Evolutionary conservation across 2,113 vertebrate genomes (phyloP).

Genomic region (Zapus hudsonius): DNA sequence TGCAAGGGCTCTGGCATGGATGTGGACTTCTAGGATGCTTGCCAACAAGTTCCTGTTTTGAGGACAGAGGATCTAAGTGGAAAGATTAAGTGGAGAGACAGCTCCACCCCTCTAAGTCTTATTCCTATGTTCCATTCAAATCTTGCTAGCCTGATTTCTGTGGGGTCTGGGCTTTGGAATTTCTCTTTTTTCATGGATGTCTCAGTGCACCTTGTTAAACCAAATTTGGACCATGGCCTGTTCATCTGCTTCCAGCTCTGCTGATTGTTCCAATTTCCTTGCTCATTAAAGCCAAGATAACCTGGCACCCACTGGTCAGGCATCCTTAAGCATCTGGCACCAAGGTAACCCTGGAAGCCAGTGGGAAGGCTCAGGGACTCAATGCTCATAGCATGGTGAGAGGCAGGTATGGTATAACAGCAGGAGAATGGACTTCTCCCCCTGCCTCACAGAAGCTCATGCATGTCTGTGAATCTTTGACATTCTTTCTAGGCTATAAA

Average conservation of each 20-base stretch:
- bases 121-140: constrained; percentile 79
- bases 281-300: constrained; percentile 79
- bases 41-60: constrained; percentile 71
- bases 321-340: constrained; percentile 76
- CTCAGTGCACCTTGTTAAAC: constrained; percentile 81
- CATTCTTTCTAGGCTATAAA: constrained; percentile 38
- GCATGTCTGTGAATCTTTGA: constrained; percentile 18
- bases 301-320: constrained; percentile 70
- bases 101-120: constrained; percentile 74
- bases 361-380: constrained; percentile 26
- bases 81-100: constrained; percentile 77
- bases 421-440: not conserved
- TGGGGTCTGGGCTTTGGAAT: constrained; percentile 79
- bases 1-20: constrained; percentile 53
- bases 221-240: constrained; percentile 67
- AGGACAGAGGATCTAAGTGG: constrained; percentile 73
- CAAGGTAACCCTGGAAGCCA: constrained; percentile 64
- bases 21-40: constrained; percentile 71
- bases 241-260: constrained; percentile 73
- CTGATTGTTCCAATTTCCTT: constrained; percentile 80
- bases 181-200: constrained; percentile 74
- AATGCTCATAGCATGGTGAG: constrained; percentile 15
- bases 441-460: not conserved
- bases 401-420: not conserved
- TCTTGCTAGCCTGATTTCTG: constrained; percentile 74